A percentile compares a stretch with the other conserved stretches of the same genome.
phyloP scores from a whole-genome alignment of 2,113 vertebrate genomes.

The Pitta sordida region DNA sequence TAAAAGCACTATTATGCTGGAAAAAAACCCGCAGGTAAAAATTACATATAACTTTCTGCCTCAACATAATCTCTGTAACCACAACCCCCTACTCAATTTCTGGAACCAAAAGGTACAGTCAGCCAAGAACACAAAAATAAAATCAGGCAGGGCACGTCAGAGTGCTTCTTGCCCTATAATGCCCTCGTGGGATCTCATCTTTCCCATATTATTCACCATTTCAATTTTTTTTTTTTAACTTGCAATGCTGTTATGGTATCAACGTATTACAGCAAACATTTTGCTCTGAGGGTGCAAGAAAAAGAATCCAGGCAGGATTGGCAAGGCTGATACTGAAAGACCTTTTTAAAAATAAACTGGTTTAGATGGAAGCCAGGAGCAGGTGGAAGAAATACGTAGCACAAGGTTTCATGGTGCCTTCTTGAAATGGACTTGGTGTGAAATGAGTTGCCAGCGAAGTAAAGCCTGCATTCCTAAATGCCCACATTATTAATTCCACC shows the following conservation, averaged over 20 bases:
- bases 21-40: background rate
- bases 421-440: background rate
- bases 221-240: background rate
- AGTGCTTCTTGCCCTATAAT: background rate
- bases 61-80: background rate
- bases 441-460: background rate
- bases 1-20: background rate
- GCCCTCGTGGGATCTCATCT: background rate
- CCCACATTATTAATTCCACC: background rate
- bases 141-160: background rate
- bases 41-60: background rate
- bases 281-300: background rate
- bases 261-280: background rate
- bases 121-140: background rate
- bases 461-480: background rate
- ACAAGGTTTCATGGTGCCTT: background rate
- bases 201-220: background rate
- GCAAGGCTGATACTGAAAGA: background rate
- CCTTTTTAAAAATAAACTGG: background rate
- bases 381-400: background rate
- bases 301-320: background rate
- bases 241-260: background rate
- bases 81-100: background rate
- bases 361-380: background rate
- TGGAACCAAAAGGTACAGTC: background rate